A percentile compares a stretch with the other conserved stretches of the same genome.
Conservation (phyloP, 1,140 invertebrate species). For the Magallana angulata region DNA sequence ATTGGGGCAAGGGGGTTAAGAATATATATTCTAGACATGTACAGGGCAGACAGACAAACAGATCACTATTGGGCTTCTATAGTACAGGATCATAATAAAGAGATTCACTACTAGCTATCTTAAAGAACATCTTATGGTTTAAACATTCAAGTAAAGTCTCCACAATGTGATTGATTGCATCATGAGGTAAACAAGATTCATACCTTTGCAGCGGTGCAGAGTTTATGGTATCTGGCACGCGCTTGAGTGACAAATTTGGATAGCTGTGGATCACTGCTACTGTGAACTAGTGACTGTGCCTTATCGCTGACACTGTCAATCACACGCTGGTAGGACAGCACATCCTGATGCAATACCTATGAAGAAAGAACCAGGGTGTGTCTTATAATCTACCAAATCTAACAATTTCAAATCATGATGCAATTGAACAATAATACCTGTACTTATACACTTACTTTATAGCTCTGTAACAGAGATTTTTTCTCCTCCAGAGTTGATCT, state of each 20-base stretch:
- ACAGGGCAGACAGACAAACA: too few relatives aligned
- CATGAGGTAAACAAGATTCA: too few relatives aligned
- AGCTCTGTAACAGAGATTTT: slow-evolving; percentile 84
- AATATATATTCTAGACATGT: too few relatives aligned
- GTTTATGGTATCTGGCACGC: slow-evolving; percentile 72
- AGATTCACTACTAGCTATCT: too few relatives aligned
- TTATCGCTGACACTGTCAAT: slow-evolving; percentile 90
- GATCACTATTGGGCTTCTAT: too few relatives aligned
- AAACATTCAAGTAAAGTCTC: too few relatives aligned
- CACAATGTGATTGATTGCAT: too few relatives aligned
- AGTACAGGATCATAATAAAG: too few relatives aligned
- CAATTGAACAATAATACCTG: too few relatives aligned
- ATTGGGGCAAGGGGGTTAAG: too few relatives aligned
- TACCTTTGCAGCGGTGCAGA: slow-evolving; percentile 75
- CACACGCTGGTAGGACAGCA: slow-evolving; percentile 91
- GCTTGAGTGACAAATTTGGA: slow-evolving; percentile 70
- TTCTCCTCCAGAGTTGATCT: slow-evolving; percentile 96
- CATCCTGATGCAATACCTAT: slow-evolving; percentile 88
- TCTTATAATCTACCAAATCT: not conserved
- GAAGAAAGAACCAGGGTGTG: slow-evolving; percentile 42
- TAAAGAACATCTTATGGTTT: too few relatives aligned
- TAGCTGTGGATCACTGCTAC: slow-evolving; percentile 75
- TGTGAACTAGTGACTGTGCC: slow-evolving; percentile 87
- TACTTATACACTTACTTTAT: slow-evolving; percentile 81
- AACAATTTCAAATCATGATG: too few relatives aligned